Conservation (phyloP, 2,888 invertebrate species). For the Prenolepis imparis region DNA sequence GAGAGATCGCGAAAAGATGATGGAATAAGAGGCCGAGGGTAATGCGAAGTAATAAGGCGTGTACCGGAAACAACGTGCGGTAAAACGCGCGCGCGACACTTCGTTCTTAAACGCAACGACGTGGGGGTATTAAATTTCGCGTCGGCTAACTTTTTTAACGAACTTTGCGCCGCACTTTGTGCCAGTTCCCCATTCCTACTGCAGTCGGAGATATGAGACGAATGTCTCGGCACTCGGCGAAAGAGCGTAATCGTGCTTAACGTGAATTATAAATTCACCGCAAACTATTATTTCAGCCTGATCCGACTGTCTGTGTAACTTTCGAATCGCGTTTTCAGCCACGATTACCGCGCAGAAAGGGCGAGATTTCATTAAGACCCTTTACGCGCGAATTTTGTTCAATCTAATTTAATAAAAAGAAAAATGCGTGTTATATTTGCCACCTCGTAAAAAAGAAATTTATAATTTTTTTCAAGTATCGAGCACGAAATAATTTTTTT, state of each 20-base stretch:
- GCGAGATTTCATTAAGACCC: constrained; percentile 36
- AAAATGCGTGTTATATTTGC: background rate
- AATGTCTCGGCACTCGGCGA: constrained; percentile 40
- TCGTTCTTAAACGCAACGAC: constrained; percentile 41
- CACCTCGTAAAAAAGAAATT: background rate
- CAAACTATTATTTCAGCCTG: constrained; percentile 54
- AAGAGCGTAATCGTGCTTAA: constrained; percentile 50
- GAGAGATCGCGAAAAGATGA: background rate
- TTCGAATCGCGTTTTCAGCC: constrained; percentile 48
- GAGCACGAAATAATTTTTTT: background rate
- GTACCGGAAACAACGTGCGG: constrained; percentile 35
- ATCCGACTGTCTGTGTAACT: constrained; percentile 56
- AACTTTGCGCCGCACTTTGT: constrained; percentile 44
- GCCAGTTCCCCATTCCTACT: constrained; percentile 40
- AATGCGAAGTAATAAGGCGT: constrained; percentile 55
- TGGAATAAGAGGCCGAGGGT: constrained; percentile 11
- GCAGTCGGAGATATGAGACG: constrained; percentile 34
- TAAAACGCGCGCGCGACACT: constrained; percentile 42
- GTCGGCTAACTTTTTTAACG: constrained; percentile 56
- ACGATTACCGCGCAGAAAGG: constrained; percentile 22
- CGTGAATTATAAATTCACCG: constrained; percentile 57
- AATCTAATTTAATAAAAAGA: constrained; percentile 32
- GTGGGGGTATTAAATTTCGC: constrained; percentile 49
- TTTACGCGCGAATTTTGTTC: constrained; percentile 27
- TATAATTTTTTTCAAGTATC: background rate